Base-by-base conservation (phyloP, 53 echinoderm and acorn worm species). In the Arbacia lixula region DNA sequence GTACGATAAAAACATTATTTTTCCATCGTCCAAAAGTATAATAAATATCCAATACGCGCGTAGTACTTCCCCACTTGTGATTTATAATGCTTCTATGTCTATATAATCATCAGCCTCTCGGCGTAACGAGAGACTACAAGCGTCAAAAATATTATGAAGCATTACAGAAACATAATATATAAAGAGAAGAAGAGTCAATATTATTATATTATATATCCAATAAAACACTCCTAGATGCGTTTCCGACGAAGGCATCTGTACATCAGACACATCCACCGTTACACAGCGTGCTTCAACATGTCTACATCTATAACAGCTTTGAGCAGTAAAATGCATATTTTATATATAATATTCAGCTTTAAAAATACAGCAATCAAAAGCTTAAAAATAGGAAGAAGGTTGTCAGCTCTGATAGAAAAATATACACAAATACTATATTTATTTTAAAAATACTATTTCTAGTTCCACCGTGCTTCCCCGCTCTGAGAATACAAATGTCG, bases 1-100 rank as follows among this genome's bases (percentile, higher is more conserved):
- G 82, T 81, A 81, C 82, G 63, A 63, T 81, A 50, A 60, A 58
- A 63, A 51, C 56, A 77, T 77, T 74, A 77, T 77, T 57, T 77
- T 77, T 81, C 50, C 82, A 63, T 46, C 50, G 64, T 63, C 64
- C 82, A 63, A 81, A 81, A 81, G 29, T 41, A 64, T 81, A 81
- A 81, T 81, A 81, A 81, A 81, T 81, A 81, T 81, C 82, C 82
- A 49, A 32, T 30, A 63, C 50, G 43, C 81, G 46, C 41, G 62
- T 81, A 81, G 82, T 81, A 81, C 82, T 81, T 81, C 64, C 82
- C 78, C 82, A 49, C 28, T 40, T 26, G 6, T 49, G 82, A 26
- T 35, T 49, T 63, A 46, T 24, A 63, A 81, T 49, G 82, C 63
- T 43, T 77, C 82, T 49, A 63, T 78, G 79, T 78, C 60, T 60